Evolutionary conservation across 37 sponge, comb jelly and placozoan species (phyloP), one percentile per base, ranked within the genome.

Genomic region (Ephydatia muelleri): DNA sequence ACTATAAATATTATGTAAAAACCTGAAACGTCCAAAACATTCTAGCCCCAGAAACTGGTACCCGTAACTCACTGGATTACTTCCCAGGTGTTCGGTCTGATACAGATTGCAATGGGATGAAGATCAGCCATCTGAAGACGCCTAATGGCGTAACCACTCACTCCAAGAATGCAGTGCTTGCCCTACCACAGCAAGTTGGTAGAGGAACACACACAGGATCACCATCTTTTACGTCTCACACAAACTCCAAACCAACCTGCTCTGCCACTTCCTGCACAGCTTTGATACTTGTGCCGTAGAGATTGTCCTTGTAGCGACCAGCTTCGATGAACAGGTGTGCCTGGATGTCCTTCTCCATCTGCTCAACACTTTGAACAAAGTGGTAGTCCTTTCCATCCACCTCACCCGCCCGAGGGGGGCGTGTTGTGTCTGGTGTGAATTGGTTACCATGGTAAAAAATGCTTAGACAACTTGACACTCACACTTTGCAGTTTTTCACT

Each of bases 321-420:
- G 99, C 99, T 67, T 99, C 99, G 38, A 99, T 99, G 86, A 99
- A 99, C 70, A 94, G 85, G 83, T 99, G 97, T 28, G 99, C 96
- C 77, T 95, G 97, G 31, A 99, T 97, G 75, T 93, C 94, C 65
- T 83, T 80, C 85, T 99, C 99, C 99, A 99, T 99, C 69, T 95
- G 88, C 76, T 93, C 96, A 22, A 94, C 94, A 32, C 92, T 95
- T 11, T 82, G 68, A 32, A 99, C 97, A 83, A 99, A 99, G 83
- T 95, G 93, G 86, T 99, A 99, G 89, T 99, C 99, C 29, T 94
- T 84, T 1, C 93, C 97, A 83, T 97, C 89, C n/a, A 95, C 88
- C 65, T 99, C 99, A 65, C 94, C 93, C n/a, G 90, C 88, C 23
- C 99, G 83, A 64, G 91, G 88, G 16, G 48, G 65, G 37, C 99